Percentiles rank a stretch among this genome's conserved stretches.
phyloP scores from a whole-genome alignment of 2,113 vertebrate genomes.

The Melanerpes formicivorus region DNA sequence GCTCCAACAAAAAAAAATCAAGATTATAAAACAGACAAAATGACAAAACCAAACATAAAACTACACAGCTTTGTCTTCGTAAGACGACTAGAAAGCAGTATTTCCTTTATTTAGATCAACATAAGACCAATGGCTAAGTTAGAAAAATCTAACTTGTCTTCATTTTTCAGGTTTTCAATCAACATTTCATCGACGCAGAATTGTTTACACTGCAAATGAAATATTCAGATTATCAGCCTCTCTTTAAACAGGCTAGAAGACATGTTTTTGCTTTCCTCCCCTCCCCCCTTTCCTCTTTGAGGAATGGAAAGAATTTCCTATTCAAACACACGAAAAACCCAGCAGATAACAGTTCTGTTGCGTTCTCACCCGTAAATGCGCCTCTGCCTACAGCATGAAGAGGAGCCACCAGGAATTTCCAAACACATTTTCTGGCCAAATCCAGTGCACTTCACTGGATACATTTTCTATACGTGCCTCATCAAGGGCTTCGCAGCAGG shows the following conservation, averaged over 20 bases:
- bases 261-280: conserved; percentile 66
- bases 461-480: conserved; percentile 70
- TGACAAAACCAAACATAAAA: not conserved
- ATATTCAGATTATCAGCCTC: conserved; percentile 51
- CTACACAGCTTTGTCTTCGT: not conserved
- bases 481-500: conserved; percentile 61
- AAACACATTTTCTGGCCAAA: conserved; percentile 74
- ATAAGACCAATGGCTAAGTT: not conserved
- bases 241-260: conserved; percentile 56
- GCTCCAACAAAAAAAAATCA: not conserved
- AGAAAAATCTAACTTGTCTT: conserved; percentile 29
- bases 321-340: conserved; percentile 72
- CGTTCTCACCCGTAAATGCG: conserved; percentile 80
- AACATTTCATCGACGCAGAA: not conserved
- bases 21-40: conserved; percentile 13
- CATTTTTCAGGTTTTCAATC: not conserved
- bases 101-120: conserved; percentile 32
- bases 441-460: conserved; percentile 64
- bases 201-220: conserved; percentile 17
- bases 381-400: conserved; percentile 75
- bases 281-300: conserved; percentile 42
- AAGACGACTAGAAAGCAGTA: not conserved
- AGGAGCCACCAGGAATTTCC: conserved; percentile 72
- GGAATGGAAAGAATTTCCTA: conserved; percentile 75
- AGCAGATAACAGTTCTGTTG: conserved; percentile 76